Conservation (phyloP, 2,888 invertebrate genomes). For the Horisme vitalbata region DNA sequence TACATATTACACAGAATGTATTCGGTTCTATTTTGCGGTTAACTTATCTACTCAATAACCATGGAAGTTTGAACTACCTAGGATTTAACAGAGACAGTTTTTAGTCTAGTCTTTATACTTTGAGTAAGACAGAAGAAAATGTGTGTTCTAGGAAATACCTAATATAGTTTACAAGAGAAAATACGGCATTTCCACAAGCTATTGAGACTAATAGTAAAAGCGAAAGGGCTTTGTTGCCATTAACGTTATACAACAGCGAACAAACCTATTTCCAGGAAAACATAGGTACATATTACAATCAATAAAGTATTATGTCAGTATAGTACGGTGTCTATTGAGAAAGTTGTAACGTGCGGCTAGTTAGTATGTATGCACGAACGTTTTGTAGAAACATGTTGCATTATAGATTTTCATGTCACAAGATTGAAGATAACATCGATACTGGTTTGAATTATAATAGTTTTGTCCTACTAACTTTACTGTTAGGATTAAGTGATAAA, state of each 20-base stretch:
- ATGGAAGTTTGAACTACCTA: too few species aligned
- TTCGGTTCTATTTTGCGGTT: too few species aligned
- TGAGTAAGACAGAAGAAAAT: too few species aligned
- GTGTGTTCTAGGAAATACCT: too few species aligned
- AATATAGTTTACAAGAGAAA: background rate
- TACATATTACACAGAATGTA: too few species aligned
- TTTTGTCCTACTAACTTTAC: too few species aligned
- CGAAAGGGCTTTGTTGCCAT: background rate
- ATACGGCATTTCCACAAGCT: background rate
- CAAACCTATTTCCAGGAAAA: slow-evolving; percentile 6
- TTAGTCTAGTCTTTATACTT: too few species aligned
- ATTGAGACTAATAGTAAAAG: background rate
- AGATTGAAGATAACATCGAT: slow-evolving; percentile 4
- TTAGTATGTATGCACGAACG: slow-evolving; percentile 17
- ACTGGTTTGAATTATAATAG: too few species aligned
- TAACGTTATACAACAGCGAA: slow-evolving; percentile 5
- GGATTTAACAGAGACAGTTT: too few species aligned
- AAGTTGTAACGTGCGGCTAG: slow-evolving; percentile 12
- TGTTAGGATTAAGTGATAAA: too few species aligned
- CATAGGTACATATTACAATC: slow-evolving; percentile 10
- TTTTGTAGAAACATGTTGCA: slow-evolving; percentile 17
- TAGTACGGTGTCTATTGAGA: slow-evolving; percentile 13
- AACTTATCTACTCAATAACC: too few species aligned
- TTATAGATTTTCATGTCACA: slow-evolving; percentile 7
- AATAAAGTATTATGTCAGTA: slow-evolving; percentile 14